Evolutionary conservation across 2,888 invertebrate species (phyloP), one percentile per base, ranked within the genome.

Genomic region (Stenchaetothrips biformis): DNA sequence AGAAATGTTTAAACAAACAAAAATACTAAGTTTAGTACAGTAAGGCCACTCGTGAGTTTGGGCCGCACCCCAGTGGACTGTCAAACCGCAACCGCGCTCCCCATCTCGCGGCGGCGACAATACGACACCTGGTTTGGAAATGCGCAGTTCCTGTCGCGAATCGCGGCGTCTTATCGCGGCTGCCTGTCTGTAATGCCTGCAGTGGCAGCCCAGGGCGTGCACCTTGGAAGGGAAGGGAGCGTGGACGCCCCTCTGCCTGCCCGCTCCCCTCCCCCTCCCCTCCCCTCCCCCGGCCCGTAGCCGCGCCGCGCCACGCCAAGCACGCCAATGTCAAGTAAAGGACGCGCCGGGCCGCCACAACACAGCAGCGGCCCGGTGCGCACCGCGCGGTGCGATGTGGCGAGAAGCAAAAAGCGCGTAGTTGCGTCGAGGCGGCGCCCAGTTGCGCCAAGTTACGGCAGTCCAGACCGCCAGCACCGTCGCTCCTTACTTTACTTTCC

Each of bases 241-340:
- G 53, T 53, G 11, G 53, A 53, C 53, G 53, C 53, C 53, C 4
- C 13, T 53, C 53, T 53, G 53, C 53, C 16, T n/a, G n/a, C n/a
- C n/a, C n/a, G n/a, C n/a, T n/a, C 13, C 53, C 13, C 53, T 8
- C 21, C 53, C 53, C 11, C 67, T 7, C 67, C 67, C 67, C 7
- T 25, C 25, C 67, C 67, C 9, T 25, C 67, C 21, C 9, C 21
- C 25, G 67, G n/a, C 67, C 67, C 6, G n/a, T 21, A 8, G 25
- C 67, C 18, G 59, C 59, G 59, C 13, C 18, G 8, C 16, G 59
- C 59, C 37, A 37, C 37, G 37, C 37, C 37, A 4, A 37, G 59
- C 59, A 74, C 67, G 67, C 67, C 67, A 74, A 74, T 74, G 67
- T 74, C 67, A 74, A 74, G 67, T 21, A 74, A 74, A 74, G 67